Conservation (phyloP, 2,113 vertebrate species). For the Vulpes vulpes region DNA sequence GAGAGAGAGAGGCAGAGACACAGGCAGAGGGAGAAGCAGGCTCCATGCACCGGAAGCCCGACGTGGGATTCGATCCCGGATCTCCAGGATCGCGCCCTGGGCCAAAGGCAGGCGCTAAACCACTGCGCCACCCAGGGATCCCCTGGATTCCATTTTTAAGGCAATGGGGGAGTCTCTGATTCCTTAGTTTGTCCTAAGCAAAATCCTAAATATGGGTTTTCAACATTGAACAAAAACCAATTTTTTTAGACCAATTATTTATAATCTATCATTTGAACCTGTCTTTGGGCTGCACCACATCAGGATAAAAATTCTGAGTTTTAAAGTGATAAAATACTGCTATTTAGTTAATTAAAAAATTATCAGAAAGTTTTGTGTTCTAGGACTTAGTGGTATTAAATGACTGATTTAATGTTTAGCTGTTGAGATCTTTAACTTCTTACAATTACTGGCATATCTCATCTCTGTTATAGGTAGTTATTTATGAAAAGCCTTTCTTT, state of each 20-base stretch:
- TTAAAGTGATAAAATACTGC: neutral
- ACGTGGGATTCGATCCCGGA: too few relatives aligned
- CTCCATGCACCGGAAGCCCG: too few relatives aligned
- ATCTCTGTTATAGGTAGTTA: slow-evolving; percentile 88
- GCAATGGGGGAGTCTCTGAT: neutral
- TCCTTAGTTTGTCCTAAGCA: neutral
- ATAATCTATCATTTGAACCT: neutral
- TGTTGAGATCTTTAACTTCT: slow-evolving; percentile 16
- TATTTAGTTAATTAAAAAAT: slow-evolving; percentile 20
- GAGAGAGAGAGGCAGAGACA: too few relatives aligned
- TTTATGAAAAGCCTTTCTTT: slow-evolving; percentile 96
- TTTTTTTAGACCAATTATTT: neutral
- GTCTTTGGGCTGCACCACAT: neutral
- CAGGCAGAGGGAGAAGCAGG: too few relatives aligned
- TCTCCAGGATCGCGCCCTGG: too few relatives aligned
- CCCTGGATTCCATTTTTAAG: neutral
- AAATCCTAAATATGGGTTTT: slow-evolving; percentile 34
- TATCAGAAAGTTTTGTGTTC: slow-evolving; percentile 46
- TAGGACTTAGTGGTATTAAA: neutral
- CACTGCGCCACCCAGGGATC: too few relatives aligned
- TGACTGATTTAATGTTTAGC: neutral
- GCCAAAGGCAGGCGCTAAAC: too few relatives aligned
- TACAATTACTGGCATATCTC: neutral
- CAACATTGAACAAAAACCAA: neutral
- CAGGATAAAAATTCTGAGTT: neutral